These are phyloP conservation scores for Nowickia ferox DNA, from an alignment of 2,888 invertebrate genomes.

Conservation along the genomic window DNA sequence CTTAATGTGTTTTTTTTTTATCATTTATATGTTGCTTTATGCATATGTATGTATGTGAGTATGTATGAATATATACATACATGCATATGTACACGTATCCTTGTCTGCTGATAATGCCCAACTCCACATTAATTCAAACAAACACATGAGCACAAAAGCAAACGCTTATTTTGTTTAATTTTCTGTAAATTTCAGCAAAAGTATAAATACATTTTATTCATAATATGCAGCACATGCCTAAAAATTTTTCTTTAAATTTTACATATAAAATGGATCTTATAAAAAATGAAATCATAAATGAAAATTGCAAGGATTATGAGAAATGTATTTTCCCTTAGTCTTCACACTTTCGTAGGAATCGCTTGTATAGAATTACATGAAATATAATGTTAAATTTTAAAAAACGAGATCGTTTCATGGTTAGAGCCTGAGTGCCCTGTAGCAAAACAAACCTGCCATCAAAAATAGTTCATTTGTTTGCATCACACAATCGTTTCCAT, in stretches of 20 bases:
- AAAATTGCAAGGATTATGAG: background rate
- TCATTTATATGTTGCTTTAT: constrained; percentile 35
- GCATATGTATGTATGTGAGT: too few relatives aligned
- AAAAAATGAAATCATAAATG: background rate
- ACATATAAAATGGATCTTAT: constrained; percentile 10
- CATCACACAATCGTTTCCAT: too few relatives aligned
- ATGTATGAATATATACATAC: constrained; percentile 39
- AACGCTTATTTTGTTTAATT: constrained; percentile 70
- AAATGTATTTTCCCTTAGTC: too few relatives aligned
- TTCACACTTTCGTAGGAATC: background rate
- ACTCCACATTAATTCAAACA: constrained; percentile 19
- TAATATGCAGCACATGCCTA: background rate
- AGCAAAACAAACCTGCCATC: too few relatives aligned
- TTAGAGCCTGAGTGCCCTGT: too few relatives aligned
- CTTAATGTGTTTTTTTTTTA: constrained; percentile 73
- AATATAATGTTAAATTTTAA: too few relatives aligned
- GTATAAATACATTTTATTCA: background rate
- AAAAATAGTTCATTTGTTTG: too few relatives aligned
- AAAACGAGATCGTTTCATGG: too few relatives aligned
- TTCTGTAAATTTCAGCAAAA: constrained; percentile 47
- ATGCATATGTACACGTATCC: constrained; percentile 49
- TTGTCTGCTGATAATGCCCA: constrained; percentile 45
- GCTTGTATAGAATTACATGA: background rate
- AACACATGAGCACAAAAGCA: constrained; percentile 75
- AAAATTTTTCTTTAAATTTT: background rate